phyloP scores from a whole-genome alignment of 53 echinoderm and acorn worm species.

The Astropecten irregularis region DNA sequence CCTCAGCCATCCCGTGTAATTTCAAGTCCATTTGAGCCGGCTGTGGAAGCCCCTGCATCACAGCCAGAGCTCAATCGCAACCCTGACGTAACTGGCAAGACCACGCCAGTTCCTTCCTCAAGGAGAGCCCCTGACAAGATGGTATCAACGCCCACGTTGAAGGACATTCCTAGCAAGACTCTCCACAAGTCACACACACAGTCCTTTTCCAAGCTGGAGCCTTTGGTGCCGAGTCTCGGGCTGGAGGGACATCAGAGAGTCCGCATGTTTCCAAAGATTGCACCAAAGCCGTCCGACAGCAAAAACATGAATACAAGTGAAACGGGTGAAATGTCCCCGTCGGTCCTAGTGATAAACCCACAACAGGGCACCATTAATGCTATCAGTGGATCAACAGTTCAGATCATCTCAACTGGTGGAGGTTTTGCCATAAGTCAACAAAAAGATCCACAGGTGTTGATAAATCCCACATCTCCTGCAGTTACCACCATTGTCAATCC shows the following conservation, averaged over 20 bases:
- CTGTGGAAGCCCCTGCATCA: background rate
- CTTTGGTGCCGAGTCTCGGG: background rate
- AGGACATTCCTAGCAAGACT: no score
- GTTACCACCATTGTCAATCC: background rate
- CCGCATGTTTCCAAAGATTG: constrained; percentile 12
- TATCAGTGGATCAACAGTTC: background rate
- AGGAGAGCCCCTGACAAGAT: no score
- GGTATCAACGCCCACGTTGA: no score
- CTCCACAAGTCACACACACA: background rate
- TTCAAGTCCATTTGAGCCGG: background rate
- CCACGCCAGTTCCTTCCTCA: background rate
- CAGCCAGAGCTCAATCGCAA: background rate
- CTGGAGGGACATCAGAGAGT: constrained; percentile 10
- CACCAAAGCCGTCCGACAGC: background rate
- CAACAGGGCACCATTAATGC: constrained; percentile 9
- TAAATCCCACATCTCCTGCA: background rate
- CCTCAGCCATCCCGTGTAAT: background rate
- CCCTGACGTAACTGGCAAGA: background rate
- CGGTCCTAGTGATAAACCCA: constrained; percentile 17
- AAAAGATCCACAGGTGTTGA: background rate
- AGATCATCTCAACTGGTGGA: constrained; percentile 9
- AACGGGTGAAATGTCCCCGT: background rate
- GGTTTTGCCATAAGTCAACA: background rate
- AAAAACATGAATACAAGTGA: no score
- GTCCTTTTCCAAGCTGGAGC: constrained; percentile 28